Evolutionary conservation across 2,888 invertebrate genomes (phyloP), one percentile per base, ranked within the genome.

Genomic region (Schizaphis graminum): DNA sequence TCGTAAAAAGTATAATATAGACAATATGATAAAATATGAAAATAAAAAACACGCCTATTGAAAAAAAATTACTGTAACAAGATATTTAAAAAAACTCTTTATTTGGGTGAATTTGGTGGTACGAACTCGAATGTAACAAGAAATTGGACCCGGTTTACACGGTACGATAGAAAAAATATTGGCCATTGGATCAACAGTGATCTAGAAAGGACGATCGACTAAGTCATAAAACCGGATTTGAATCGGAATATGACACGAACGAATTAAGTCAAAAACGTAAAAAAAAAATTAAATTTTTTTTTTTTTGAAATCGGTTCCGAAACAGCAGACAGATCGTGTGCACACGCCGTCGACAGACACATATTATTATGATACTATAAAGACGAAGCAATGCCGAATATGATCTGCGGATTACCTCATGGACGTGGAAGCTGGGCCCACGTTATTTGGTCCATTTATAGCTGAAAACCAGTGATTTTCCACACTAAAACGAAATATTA

Each of bases 151-250:
- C 21, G 44, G 57, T 89, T 89, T 57, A 26, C 3, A 13, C 28
- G 5, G 28, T 47, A 13, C 28, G 7, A 47, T 24, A 21, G 35
- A 57, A 41, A 10, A 44, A 89, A 89, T 35, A 77, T 89, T 44
- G 89, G 44, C 21, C 44, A 77, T 89, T 13, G 44, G 28, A 0
- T 57, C 7, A 26, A 44, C 21, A 0, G 57, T 89, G 41, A 41
- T 28, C 41, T 89, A 57, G 57, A 57, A 57, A 41, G 44, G 28
- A 47, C 28, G 44, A 28, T 28, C 28, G 47, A 47, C 5, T 5
- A 57, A 89, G 44, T 44, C 44, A 41, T 44, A 26, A 57, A 57
- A 89, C 89, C 89, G 89, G 89, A 57, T 57, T 89, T 26, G 44
- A 61, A 28, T 28, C 35, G 21, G 35, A 77, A 21, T 77, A 77